Evolutionary conservation across 2,113 vertebrate genomes (phyloP).

Genomic region (Lepus americanus): DNA sequence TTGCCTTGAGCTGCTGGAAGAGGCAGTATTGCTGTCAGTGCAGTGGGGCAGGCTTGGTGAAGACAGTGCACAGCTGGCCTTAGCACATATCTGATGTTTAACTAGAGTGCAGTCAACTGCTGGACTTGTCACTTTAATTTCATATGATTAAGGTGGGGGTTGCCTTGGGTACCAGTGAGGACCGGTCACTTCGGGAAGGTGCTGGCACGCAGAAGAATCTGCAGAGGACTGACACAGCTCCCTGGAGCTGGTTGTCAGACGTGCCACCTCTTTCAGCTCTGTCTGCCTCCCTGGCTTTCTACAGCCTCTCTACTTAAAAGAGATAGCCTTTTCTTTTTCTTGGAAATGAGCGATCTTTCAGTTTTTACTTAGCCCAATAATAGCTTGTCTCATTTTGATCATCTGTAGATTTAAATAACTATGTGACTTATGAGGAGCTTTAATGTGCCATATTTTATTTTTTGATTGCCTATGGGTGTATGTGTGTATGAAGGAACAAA

Average conservation of each 20-base stretch:
- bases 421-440: background rate
- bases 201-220: no score
- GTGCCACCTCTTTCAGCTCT: background rate
- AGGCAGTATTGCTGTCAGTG: no score
- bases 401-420: background rate
- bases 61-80: no score
- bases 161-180: no score
- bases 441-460: background rate
- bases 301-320: background rate
- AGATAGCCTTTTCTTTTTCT: no score
- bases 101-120: background rate
- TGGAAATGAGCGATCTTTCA: background rate
- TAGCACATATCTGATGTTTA: background rate
- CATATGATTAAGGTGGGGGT: no score
- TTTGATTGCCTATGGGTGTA: background rate
- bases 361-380: background rate
- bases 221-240: background rate
- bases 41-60: background rate
- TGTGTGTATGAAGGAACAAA: background rate
- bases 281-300: conserved; percentile 4
- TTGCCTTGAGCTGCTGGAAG: no score
- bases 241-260: background rate
- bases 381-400: background rate
- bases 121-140: no score
- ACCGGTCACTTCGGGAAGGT: background rate